phyloP scores from a whole-genome alignment of 2,113 vertebrate genomes.

The Hyperoodon ampullatus region DNA sequence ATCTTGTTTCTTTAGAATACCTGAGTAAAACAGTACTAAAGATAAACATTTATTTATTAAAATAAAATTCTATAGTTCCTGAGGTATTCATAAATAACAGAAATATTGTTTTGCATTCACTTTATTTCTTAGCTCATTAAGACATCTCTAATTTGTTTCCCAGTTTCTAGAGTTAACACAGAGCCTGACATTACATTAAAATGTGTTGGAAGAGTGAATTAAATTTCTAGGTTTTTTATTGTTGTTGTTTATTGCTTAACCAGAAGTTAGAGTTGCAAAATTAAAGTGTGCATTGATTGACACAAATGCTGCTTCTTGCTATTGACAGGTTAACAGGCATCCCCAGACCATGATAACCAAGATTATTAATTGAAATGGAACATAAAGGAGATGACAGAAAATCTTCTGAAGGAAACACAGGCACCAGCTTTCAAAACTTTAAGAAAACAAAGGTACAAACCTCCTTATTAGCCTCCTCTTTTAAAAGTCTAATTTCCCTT shows the following conservation, averaged over 20 bases:
- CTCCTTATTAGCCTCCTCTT: neutral
- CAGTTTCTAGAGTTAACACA: neutral
- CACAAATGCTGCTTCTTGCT: neutral
- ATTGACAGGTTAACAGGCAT: neutral
- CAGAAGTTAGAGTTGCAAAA: neutral
- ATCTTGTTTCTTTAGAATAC: neutral
- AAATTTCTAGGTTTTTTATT: neutral
- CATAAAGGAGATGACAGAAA: conserved; percentile 1
- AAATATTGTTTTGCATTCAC: neutral
- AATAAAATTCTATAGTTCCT: neutral
- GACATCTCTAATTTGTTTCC: neutral
- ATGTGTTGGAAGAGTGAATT: neutral
- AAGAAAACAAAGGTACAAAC: neutral
- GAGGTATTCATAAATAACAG: neutral
- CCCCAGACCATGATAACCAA: neutral
- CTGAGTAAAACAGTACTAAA: neutral
- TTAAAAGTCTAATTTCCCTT: conserved; percentile 50
- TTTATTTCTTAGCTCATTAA: conserved; percentile 7
- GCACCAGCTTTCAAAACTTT: conserved; percentile 3
- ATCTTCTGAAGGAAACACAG: conserved; percentile 18
- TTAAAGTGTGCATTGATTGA: neutral
- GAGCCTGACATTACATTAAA: neutral
- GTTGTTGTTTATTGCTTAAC: neutral
- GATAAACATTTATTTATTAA: neutral
- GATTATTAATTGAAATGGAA: conserved; percentile 14